Evolutionary conservation across 2,888 invertebrate genomes (phyloP).

Genomic region (Clanis bilineata): DNA sequence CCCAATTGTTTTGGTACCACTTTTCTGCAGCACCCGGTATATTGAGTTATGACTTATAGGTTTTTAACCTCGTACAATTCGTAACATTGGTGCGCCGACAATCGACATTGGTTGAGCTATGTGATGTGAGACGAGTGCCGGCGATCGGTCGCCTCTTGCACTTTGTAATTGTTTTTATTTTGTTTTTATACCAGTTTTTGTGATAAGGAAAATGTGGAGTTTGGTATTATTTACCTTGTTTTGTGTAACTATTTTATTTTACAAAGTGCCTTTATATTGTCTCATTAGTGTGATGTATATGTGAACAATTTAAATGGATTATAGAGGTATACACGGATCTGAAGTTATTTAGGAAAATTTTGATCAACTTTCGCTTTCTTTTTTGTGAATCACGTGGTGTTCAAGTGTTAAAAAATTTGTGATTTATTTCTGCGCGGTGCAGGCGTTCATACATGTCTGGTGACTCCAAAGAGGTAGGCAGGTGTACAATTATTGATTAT

Average conservation of each 20-base stretch:
- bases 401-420: neutral
- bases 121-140: neutral
- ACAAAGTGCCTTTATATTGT: no score
- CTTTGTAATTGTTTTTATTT: neutral
- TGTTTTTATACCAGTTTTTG: neutral
- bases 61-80: slow-evolving; percentile 17
- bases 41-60: slow-evolving; percentile 8
- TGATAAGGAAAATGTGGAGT: neutral
- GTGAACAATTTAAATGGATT: no score
- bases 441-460: no score
- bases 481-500: no score
- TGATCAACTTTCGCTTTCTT: neutral
- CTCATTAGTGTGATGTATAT: no score
- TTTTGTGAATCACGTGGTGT: neutral
- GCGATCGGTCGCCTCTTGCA: neutral
- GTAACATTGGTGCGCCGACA: slow-evolving; percentile 25
- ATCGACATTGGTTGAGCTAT: slow-evolving; percentile 33
- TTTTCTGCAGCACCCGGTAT: no score
- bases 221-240: neutral
- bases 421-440: no score
- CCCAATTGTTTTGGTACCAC: no score
- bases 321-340: no score
- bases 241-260: no score
- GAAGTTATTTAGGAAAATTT: no score
- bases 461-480: no score